Conservation (phyloP, 2,888 invertebrate genomes). For the Brenthis ino region DNA sequence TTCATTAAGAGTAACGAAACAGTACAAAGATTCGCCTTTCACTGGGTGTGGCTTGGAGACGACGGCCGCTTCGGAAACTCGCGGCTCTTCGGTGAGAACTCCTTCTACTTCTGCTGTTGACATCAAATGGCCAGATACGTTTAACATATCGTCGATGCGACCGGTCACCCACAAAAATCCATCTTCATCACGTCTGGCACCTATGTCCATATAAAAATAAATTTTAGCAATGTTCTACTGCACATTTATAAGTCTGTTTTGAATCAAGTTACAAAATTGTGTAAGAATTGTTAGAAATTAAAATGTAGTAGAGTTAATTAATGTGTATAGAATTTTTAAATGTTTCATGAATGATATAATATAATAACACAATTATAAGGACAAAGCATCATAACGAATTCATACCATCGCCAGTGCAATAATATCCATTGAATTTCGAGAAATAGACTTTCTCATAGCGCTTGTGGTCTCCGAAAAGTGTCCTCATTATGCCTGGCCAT, state of each 20-base stretch:
- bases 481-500: conserved; percentile 99
- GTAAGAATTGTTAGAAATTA: too few relatives aligned
- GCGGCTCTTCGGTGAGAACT: conserved; percentile 88
- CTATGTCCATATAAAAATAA: conserved; percentile 68
- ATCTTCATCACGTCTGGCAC: conserved; percentile 94
- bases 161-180: conserved; percentile 98
- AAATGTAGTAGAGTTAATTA: too few relatives aligned
- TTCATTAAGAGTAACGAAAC: conserved; percentile 96
- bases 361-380: too few relatives aligned
- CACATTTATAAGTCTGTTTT: too few relatives aligned
- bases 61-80: conserved; percentile 96
- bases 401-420: conserved; percentile 98
- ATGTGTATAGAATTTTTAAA: too few relatives aligned
- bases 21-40: conserved; percentile 98
- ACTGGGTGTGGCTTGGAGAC: conserved; percentile 96
- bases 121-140: conserved; percentile 98
- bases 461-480: conserved; percentile 94
- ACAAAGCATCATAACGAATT: neutral
- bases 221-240: conserved; percentile 2
- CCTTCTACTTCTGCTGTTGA: conserved; percentile 97
- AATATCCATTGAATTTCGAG: conserved; percentile 97
- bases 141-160: conserved; percentile 98
- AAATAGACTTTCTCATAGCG: conserved; percentile 96
- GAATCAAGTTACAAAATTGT: too few relatives aligned
- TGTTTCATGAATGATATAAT: too few relatives aligned